Evolutionary conservation across 1,140 invertebrate genomes (phyloP), one percentile per base, ranked within the genome.

Genomic region (Pissodes strobi): DNA sequence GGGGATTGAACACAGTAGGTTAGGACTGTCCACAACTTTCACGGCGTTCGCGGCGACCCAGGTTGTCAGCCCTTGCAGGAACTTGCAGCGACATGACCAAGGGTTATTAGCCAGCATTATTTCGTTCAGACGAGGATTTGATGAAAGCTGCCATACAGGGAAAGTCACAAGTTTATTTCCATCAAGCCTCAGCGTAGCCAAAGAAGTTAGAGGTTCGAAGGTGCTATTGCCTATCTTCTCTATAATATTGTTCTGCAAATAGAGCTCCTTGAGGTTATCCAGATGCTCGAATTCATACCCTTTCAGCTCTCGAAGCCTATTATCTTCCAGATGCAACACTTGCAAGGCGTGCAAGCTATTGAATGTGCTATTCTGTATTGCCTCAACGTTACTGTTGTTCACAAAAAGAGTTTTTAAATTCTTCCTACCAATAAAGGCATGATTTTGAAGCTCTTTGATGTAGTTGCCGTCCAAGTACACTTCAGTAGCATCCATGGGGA

Each of bases 401-500:
- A 95, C 89, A 76, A 88, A 95, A 0, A 97, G 77, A 12, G 89
- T 86, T 63, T 87, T 83, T 84, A 95, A 88, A 76, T 95, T 95
- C 78, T 95, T 95, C 9, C 93, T 82, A 0, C 93, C 93, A 71
- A 96, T 95, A 76, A 97, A 94, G 19, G 90, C 89, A 74, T 95
- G 93, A 75, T 92, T 92, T 72, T 91, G 88, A 43, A 96, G 76
- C 74, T 91, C 88, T 43, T 84, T 86, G 52, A 96, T 88, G 67
- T 91, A 86, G 76, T 95, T 97, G 18, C 93, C 93, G 76, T 96
- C 94, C 51, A 97, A 80, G 74, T 94, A 95, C 13, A 95, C 87
- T 76, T 94, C 91, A 19, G 93, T 95, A 0, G 91, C 92, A 76
- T 97, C 93, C 93, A 96, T 96, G 12, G 94, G 93, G 66, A 96